Evolutionary conservation across 2,888 invertebrate species (phyloP), one percentile per base, ranked within the genome.

Genomic region (Synanthedon myopaeformis): DNA sequence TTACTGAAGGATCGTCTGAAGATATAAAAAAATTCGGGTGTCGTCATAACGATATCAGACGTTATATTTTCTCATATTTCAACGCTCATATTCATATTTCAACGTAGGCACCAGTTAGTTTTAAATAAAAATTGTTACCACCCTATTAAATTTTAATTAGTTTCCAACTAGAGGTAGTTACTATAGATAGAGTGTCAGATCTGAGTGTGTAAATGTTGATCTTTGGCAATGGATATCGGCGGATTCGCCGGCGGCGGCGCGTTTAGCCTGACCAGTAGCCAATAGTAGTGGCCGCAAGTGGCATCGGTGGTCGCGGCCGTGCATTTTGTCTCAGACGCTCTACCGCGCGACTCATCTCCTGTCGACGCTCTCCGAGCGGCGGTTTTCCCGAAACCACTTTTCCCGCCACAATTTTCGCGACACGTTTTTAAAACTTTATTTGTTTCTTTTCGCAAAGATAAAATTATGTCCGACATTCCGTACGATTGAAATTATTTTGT

Each of bases 341-440:
- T 61, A 64, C 45, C 65, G 61, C 61, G 66, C 64, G 13, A 14
- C 45, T 14, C 45, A 14, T 35, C 45, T 13, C 59, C 59, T 63
- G 61, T 61, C 60, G 57, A 55, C 62, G 59, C 55, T 58, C 50
- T 56, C 55, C 55, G 54, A 55, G 56, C 59, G 53, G 56, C 55
- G 57, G 54, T 45, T 45, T 54, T 35, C 53, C 56, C 57, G 61
- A 54, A 56, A 54, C 23, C 60, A 61, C 65, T 74, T 35, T 80
- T 84, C 82, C 72, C 85, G 85, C 82, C 80, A 81, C 81, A 71
- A 66, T 66, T 65, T 65, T 66, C 74, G 73, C 72, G 70, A 49
- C 42, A 51, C 52, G 55, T 49, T 56, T 58, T 58, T 53, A 56
- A 17, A 17, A 4, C 49, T 59, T 62, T 55, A 57, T 57, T 60